These are phyloP conservation scores for Taeniopygia guttata DNA, from an alignment of 2,797 vertebrate species.

Conservation along the genomic window DNA sequence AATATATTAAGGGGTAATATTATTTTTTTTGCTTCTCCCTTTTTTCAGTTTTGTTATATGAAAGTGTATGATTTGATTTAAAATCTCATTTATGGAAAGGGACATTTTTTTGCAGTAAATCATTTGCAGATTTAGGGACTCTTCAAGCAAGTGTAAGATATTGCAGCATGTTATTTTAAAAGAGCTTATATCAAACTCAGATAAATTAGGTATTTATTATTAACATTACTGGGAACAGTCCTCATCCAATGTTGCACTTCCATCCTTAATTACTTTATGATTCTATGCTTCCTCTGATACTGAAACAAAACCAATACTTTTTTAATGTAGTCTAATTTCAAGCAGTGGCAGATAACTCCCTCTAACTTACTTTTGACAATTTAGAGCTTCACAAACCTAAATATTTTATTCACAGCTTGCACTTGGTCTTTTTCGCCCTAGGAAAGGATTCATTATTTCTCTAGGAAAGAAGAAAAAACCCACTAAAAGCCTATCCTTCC, in stretches of 20 bases:
- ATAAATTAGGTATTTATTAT: not conserved
- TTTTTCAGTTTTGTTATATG: not conserved
- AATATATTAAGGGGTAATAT: not conserved
- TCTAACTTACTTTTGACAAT: not conserved
- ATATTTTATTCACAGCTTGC: not conserved
- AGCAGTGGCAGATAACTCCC: not conserved
- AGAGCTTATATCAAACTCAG: not conserved
- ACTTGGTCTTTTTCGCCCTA: not conserved
- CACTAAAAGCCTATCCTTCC: not conserved
- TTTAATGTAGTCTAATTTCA: not conserved
- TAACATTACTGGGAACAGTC: not conserved
- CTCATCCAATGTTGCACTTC: rapidly evolving
- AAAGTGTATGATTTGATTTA: not conserved
- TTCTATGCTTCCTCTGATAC: not conserved
- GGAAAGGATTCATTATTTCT: not conserved
- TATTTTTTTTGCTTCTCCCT: not conserved
- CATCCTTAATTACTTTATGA: not conserved
- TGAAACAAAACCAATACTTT: not conserved
- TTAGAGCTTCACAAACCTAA: not conserved
- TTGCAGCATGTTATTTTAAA: not conserved
- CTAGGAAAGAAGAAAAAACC: rapidly evolving
- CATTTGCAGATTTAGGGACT: not conserved
- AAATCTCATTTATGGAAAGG: not conserved
- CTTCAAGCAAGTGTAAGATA: not conserved
- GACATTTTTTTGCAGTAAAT: not conserved